Evolutionary conservation across 2,113 vertebrate genomes (phyloP), one percentile per base, ranked within the genome.

Genomic region (Aramus guarauna): DNA sequence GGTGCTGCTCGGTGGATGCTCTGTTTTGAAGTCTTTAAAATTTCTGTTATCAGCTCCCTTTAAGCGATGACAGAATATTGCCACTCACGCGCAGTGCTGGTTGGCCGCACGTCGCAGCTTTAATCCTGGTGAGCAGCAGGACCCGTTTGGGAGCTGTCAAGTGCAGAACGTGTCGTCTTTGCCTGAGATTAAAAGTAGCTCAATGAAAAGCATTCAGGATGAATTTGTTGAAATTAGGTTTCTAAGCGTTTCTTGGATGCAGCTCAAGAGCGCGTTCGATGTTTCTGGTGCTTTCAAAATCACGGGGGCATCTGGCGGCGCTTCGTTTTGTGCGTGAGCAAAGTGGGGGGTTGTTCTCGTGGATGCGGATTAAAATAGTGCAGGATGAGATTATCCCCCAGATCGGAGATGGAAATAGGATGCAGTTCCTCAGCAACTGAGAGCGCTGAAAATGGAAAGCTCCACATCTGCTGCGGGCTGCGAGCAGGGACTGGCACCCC

Each of bases 51-150:
- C 11, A 0, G 0, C 52, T 67, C 34, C n/a, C 30, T 24, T 30
- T 4, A 36, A 59, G 52, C 32, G 47, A 11, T 13, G 15, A 5
- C 10, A 12, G 66, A 34, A 5, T 6, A 3, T 10, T 6, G 22
- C 23, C 7, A 41, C n/a, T 43, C 9, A 3, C 1, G 29, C 5
- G 7, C 3, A 2, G 27, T 8, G n/a, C 71, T 39, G n/a, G 45
- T 12, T 14, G 34, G 43, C 30, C 3, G 20, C 6, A 9, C 32
- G 12, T n/a, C 9, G 9, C 74, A 3, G 37, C 6, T 2, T 34
- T 55, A 50, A 26, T 47, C 71, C 55, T 9, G 39, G 53, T 2
- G 37, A 68, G 53, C 47, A 17, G 53, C 71, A 39, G 79, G 88
- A 30, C 63, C 64, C 4, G 5, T n/a, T 15, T 8, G 17, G 7